A percentile compares a stretch with the other conserved stretches of the same genome.
Evolutionary conservation across 2,888 invertebrate genomes (phyloP).

Genomic region (Acanthosepion pharaonis): DNA sequence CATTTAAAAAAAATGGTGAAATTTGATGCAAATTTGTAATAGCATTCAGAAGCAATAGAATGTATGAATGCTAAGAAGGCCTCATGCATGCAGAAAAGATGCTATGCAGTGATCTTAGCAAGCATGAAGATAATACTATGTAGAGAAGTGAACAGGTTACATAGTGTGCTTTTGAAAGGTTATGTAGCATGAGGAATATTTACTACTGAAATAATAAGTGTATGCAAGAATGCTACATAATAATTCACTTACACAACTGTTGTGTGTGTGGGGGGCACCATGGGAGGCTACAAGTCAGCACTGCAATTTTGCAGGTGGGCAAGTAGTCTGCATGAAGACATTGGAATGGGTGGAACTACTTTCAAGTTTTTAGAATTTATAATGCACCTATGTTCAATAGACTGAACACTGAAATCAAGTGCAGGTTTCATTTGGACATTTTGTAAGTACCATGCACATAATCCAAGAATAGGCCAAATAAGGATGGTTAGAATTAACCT

Average conservation of each 20-base stretch:
- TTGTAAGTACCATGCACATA: constrained; percentile 17
- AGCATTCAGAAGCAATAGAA: not conserved
- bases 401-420: not conserved
- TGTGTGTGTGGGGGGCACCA: constrained; percentile 1
- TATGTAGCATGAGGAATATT: not conserved
- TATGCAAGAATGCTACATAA: constrained; percentile 25
- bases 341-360: constrained; percentile 21
- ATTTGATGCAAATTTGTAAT: constrained; percentile 18
- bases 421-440: not conserved
- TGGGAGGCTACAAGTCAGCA: not conserved
- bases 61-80: not conserved
- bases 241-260: not conserved
- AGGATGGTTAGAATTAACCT: not conserved
- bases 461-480: not conserved
- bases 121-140: not conserved
- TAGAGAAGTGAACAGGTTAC: not conserved
- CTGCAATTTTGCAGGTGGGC: not conserved
- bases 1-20: not conserved
- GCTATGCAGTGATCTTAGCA: constrained; percentile 20
- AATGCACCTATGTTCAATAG: not conserved
- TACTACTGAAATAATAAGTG: not conserved
- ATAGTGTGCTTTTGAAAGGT: not conserved
- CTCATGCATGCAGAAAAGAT: not conserved
- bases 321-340: constrained; percentile 33
- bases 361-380: not conserved